These are phyloP conservation scores for Gymnodraco acuticeps DNA, from an alignment of 2,797 vertebrate genomes.

Conservation along the genomic window DNA sequence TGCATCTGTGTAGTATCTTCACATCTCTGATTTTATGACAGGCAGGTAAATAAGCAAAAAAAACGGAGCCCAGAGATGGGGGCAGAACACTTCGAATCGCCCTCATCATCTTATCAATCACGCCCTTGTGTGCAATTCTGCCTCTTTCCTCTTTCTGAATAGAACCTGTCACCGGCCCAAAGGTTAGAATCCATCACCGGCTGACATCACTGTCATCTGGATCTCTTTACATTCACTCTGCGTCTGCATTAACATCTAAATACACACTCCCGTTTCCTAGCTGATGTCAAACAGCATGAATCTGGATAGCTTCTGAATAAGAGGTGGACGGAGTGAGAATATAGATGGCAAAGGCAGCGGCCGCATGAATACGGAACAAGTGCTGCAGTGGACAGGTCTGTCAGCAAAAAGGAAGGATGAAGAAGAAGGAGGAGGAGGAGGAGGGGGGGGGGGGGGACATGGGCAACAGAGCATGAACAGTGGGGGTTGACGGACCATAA, in stretches of 20 bases:
- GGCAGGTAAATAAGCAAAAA: constrained; percentile 25
- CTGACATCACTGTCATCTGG: constrained; percentile 22
- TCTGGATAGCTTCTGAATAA: constrained; percentile 56
- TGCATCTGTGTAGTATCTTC: constrained; percentile 5
- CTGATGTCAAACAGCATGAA: constrained; percentile 51
- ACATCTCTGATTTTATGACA: neutral
- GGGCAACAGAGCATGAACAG: constrained; percentile 67
- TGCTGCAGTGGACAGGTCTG: constrained; percentile 68
- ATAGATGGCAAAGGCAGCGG: constrained; percentile 52
- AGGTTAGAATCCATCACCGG: constrained; percentile 63
- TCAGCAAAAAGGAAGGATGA: constrained; percentile 52
- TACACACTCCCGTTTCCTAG: constrained; percentile 29
- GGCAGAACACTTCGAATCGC: constrained; percentile 12
- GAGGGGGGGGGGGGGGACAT: constrained; percentile 42
- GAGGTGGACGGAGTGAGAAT: constrained; percentile 41
- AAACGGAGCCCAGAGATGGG: constrained; percentile 21
- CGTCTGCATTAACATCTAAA: constrained; percentile 56
- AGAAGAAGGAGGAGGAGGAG: constrained; percentile 33
- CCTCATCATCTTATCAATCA: constrained; percentile 37
- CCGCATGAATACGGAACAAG: constrained; percentile 65
- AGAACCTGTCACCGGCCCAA: constrained; percentile 41
- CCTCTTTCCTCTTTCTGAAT: constrained; percentile 25
- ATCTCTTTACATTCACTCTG: constrained; percentile 47
- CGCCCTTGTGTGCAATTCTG: neutral
- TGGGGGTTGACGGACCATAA: constrained; percentile 61